phyloP scores from a whole-genome alignment of 2,888 invertebrate genomes.

The Cistogaster globosa region DNA sequence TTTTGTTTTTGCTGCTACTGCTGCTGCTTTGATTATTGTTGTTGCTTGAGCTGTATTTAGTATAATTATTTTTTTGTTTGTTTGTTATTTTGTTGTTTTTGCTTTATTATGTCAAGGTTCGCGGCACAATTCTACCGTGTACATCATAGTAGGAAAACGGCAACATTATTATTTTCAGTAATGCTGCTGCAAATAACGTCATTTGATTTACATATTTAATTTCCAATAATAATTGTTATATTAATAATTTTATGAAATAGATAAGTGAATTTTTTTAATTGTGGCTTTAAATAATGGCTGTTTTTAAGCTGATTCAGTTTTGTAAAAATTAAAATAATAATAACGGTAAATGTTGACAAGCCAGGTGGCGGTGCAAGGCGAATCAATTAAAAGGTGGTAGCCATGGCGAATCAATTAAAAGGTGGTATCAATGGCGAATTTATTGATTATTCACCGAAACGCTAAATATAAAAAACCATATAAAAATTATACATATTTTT shows the following conservation, averaged over 20 bases:
- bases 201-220: slow-evolving; percentile 2
- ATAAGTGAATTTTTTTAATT: slow-evolving; percentile 33
- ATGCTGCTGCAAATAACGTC: background rate
- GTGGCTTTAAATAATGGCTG: background rate
- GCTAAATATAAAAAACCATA: too few species aligned
- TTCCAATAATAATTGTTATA: background rate
- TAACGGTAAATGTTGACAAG: background rate
- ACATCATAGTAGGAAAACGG: slow-evolving; percentile 54
- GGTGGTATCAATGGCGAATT: too few species aligned
- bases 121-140: slow-evolving; percentile 77
- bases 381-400: too few species aligned
- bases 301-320: background rate
- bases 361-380: background rate
- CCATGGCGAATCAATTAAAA: too few species aligned
- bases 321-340: background rate
- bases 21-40: slow-evolving; percentile 57
- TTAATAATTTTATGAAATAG: too few species aligned
- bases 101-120: slow-evolving; percentile 80
- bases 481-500: too few species aligned
- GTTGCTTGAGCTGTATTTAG: slow-evolving; percentile 61
- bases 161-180: slow-evolving; percentile 13
- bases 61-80: too few species aligned
- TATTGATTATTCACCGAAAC: too few species aligned
- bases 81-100: slow-evolving; percentile 40
- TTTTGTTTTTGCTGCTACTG: slow-evolving; percentile 26